Percentiles rank a stretch among this genome's conserved stretches.
Evolutionary conservation across 2,888 invertebrate genomes (phyloP).

Genomic region (Molanna angustata): DNA sequence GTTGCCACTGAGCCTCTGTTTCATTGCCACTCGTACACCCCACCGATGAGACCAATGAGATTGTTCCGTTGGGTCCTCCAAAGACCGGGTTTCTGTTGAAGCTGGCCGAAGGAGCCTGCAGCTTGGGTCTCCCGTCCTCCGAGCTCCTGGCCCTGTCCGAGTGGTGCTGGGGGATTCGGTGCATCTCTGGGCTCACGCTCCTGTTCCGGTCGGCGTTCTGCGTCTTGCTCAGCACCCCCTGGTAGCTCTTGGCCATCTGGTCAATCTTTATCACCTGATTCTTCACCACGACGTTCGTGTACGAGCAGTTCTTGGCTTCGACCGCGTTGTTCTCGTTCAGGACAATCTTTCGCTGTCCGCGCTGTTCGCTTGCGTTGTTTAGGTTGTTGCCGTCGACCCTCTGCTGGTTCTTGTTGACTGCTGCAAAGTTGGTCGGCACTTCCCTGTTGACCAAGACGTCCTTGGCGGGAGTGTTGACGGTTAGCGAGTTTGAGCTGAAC

Average conservation of each 20-base stretch:
- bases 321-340: slow-evolving; percentile 45
- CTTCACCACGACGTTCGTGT: slow-evolving; percentile 47
- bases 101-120: slow-evolving; percentile 36
- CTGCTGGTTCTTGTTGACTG: slow-evolving; percentile 53
- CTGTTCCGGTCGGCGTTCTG: slow-evolving; percentile 10
- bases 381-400: slow-evolving; percentile 40
- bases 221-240: slow-evolving; percentile 12
- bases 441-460: slow-evolving; percentile 71
- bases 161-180: background rate
- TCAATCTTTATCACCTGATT: slow-evolving; percentile 48
- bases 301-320: slow-evolving; percentile 46
- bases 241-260: slow-evolving; percentile 45
- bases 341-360: slow-evolving; percentile 15
- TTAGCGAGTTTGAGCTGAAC: slow-evolving; percentile 73
- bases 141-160: background rate
- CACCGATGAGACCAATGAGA: background rate
- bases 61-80: background rate
- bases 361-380: slow-evolving; percentile 4
- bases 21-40: background rate
- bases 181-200: background rate
- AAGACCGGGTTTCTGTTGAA: slow-evolving; percentile 42
- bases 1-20: slow-evolving; percentile 18
- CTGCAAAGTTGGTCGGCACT: slow-evolving; percentile 57
- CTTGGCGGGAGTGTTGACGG: slow-evolving; percentile 78
- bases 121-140: no score